These are phyloP conservation scores for Rhopalosiphum nymphaeae DNA, from an alignment of 2,888 invertebrate species.

Conservation along the genomic window DNA sequence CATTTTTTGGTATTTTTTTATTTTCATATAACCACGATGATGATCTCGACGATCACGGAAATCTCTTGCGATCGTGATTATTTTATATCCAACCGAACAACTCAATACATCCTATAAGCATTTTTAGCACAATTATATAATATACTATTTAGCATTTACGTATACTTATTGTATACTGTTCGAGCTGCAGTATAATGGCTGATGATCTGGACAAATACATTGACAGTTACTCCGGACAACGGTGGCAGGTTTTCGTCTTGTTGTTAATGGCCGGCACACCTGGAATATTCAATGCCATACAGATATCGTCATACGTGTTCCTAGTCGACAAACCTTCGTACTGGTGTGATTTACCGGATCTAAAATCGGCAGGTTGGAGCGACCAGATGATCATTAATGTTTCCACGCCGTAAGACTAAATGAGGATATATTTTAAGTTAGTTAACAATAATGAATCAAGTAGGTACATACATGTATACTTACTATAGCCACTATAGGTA, in stretches of 20 bases:
- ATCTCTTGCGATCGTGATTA: not conserved
- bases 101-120: not conserved
- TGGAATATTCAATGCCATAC: slow-evolving; percentile 73
- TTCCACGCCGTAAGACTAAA: slow-evolving; percentile 68
- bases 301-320: slow-evolving; percentile 74
- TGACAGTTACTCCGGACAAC: slow-evolving; percentile 31
- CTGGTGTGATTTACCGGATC: slow-evolving; percentile 72
- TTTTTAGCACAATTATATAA: not conserved
- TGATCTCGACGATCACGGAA: not conserved
- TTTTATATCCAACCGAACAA: not conserved
- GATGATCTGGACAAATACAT: slow-evolving; percentile 55
- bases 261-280: slow-evolving; percentile 67
- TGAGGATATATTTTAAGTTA: not conserved
- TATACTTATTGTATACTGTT: too few relatives aligned
- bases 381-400: slow-evolving; percentile 71
- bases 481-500: not conserved
- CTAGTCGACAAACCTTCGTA: slow-evolving; percentile 72
- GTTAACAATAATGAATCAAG: not conserved
- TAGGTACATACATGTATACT: not conserved
- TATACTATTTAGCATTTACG: not conserved
- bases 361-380: slow-evolving; percentile 72
- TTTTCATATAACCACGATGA: not conserved
- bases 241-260: slow-evolving; percentile 51
- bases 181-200: slow-evolving; percentile 22
- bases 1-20: not conserved